Conservation (phyloP, 2,113 vertebrate genomes). For the Zootoca vivipara region DNA sequence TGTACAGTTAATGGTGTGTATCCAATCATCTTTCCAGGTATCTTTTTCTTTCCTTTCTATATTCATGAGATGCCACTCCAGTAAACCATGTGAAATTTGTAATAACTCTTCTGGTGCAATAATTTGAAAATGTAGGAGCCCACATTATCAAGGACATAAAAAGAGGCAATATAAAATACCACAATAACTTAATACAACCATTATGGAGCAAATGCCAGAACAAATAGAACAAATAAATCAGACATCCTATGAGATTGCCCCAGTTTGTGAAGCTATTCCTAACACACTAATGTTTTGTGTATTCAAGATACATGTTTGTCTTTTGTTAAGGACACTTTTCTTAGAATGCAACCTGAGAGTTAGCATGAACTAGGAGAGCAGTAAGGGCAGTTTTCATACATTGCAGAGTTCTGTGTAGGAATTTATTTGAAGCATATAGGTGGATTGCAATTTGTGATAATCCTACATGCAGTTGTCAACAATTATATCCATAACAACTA, state of each 20-base stretch:
- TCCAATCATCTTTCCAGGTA: conserved; percentile 24
- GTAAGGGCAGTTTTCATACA: neutral
- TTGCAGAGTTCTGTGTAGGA: neutral
- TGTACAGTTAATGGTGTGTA: neutral
- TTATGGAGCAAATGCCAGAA: conserved; percentile 21
- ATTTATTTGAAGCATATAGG: neutral
- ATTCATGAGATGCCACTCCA: conserved; percentile 71
- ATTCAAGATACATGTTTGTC: neutral
- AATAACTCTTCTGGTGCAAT: conserved; percentile 76
- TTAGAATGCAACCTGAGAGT: neutral
- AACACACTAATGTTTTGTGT: neutral
- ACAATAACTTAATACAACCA: conserved; percentile 48
- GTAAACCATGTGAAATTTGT: conserved; percentile 63
- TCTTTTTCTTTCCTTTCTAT: conserved; percentile 46
- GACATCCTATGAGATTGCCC: accelerated
- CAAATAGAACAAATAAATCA: conserved; percentile 10
- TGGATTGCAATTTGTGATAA: neutral
- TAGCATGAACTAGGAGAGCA: neutral
- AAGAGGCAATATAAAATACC: conserved; percentile 72
- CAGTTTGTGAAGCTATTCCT: neutral
- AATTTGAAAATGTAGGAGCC: conserved; percentile 80
- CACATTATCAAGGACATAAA: conserved; percentile 73
- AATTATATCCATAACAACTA: neutral
- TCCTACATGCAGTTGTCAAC: neutral
- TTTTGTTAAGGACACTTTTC: neutral